Base-by-base conservation (phyloP, 2,113 vertebrate genomes). In the Eidolon helvum region DNA sequence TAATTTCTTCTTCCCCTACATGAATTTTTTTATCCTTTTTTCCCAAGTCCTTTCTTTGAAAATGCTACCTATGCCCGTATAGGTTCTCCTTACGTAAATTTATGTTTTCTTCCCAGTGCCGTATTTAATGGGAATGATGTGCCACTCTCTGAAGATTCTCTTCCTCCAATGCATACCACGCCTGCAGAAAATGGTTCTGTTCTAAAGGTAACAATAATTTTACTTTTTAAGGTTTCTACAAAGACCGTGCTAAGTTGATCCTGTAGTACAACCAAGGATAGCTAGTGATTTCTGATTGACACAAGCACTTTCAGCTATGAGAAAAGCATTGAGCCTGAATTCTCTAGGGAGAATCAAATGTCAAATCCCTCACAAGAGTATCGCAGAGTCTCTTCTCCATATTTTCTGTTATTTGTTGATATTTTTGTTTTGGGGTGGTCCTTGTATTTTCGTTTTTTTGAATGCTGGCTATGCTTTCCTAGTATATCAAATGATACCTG, bases 171-270 rank as follows among this genome's bases (percentile, higher is more conserved):
- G 66, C 75, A 75, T 65, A 77, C 94, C 68, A 87, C 90, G 94
- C 90, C 96, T 79, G 0, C 71, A 45, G 98, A 97, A 83, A 98
- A 96, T 53, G 89, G 83, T 78, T 97, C 98, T 82, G 38, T 97
- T 98, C 87, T 98, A 93, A 98, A 98, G 98, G 99, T 99, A 98
- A 96, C 68, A 69, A 21, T 24, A 43, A 45, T 72, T 75, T 50
- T 30, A 43, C 2, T 35, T 50, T 45, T 65, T 68, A 53, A 78
- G 7, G 0, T 79, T 91, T 94, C 68, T 95, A 48, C 16, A 65
- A 21, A 78, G 55, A n/a, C 50, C 21, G 2, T 57, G 16, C 38
- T 90, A 53, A 69, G 4, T 92, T 87, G 6, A 59, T 78, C 48
- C 28, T 90, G 3, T 69, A 28, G 30, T 87, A 10, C 66, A 35